Evolutionary conservation across 35 echinoderm and acorn worm species (phyloP).

Genomic region (Eucidaris tribuloides): DNA sequence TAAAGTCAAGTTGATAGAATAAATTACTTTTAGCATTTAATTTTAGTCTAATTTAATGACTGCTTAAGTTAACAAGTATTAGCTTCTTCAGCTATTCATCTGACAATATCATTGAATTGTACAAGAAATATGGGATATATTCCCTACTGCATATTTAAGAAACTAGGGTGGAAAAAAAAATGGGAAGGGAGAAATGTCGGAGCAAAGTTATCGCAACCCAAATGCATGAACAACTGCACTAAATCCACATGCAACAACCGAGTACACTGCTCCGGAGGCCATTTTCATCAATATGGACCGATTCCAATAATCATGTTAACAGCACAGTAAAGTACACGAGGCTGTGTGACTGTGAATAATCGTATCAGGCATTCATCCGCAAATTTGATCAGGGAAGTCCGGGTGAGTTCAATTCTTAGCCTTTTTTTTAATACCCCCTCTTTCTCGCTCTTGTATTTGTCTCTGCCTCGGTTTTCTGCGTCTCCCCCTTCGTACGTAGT

Average conservation of each 20-base stretch:
- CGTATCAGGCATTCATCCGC: constrained; percentile 31
- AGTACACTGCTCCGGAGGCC: constrained; percentile 17
- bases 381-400: constrained; percentile 38
- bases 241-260: constrained; percentile 3
- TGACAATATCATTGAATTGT: no score
- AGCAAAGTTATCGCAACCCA: constrained; percentile 27
- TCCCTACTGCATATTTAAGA: constrained; percentile 10
- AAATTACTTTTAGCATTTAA: no score
- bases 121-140: no score
- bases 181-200: constrained; percentile 9
- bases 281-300: constrained; percentile 16
- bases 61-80: no score
- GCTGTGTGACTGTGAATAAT: constrained; percentile 38
- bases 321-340: constrained; percentile 13
- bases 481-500: no score
- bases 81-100: no score
- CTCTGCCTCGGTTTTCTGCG: no score
- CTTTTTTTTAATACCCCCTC: no score
- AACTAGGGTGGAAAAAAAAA: not conserved
- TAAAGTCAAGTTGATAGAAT: no score
- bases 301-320: constrained; percentile 35
- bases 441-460: no score
- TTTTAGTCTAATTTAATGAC: no score
- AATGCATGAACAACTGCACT: constrained; percentile 23
- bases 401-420: constrained; percentile 1